phyloP scores from a whole-genome alignment of 2,113 vertebrate species.

The Oncorhynchus clarkii region DNA sequence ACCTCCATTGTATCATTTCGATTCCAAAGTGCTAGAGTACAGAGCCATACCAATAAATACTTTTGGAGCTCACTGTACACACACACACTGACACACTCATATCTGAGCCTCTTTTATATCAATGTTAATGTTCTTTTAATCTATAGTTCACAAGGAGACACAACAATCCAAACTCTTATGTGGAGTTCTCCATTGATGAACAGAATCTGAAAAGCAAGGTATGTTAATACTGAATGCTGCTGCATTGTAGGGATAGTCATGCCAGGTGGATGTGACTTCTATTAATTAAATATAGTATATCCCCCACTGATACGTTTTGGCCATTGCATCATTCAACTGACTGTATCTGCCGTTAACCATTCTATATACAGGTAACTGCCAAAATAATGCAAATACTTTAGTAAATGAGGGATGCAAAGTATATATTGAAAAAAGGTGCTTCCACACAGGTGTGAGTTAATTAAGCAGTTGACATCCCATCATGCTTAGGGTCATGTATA shows the following conservation, averaged over 20 bases:
- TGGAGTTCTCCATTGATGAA: constrained; percentile 80
- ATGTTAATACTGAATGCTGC: constrained; percentile 3
- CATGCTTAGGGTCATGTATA: no score
- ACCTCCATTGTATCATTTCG: no score
- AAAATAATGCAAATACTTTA: no score
- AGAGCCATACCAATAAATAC: no score
- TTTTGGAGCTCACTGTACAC: not conserved
- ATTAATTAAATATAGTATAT: not conserved
- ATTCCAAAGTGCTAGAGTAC: no score
- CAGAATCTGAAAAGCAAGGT: constrained; percentile 91
- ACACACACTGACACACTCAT: not conserved
- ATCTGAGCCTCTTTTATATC: not conserved
- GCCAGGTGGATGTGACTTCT: not conserved
- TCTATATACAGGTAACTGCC: not conserved
- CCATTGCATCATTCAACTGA: not conserved
- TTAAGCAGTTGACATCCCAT: not conserved
- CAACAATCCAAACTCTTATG: constrained; percentile 79
- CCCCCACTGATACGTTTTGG: not conserved
- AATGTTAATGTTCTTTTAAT: not conserved
- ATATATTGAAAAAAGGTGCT: not conserved
- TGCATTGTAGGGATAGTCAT: not conserved
- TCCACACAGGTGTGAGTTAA: not conserved
- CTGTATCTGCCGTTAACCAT: not conserved
- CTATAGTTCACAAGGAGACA: constrained; percentile 72
- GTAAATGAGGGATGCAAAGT: no score